Conservation (phyloP, 2,113 vertebrate genomes). For the Columba livia region DNA sequence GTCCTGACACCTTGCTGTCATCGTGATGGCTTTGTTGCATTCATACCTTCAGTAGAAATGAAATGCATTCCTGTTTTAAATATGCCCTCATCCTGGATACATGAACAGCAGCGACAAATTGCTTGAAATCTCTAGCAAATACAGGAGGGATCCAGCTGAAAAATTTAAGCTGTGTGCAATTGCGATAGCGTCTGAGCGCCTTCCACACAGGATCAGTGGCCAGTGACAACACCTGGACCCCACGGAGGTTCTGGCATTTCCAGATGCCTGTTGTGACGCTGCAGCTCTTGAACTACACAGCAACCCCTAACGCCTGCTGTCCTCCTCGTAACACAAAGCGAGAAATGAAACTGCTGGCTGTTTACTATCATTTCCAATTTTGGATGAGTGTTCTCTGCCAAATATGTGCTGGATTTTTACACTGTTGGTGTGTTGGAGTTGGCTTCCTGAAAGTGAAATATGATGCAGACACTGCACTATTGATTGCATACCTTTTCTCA, state of each 20-base stretch:
- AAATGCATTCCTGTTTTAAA: neutral
- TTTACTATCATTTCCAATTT: neutral
- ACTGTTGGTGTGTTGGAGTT: neutral
- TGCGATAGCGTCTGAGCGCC: neutral
- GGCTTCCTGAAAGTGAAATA: neutral
- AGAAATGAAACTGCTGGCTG: neutral
- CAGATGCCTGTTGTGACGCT: fast-evolving
- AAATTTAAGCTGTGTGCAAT: neutral
- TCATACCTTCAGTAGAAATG: neutral
- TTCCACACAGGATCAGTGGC: neutral
- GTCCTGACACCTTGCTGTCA: neutral
- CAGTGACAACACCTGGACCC: neutral
- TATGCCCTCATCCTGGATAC: neutral
- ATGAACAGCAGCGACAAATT: neutral
- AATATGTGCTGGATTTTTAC: neutral
- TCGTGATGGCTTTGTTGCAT: neutral
- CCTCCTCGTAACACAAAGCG: fast-evolving
- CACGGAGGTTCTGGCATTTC: neutral
- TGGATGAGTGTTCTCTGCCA: neutral
- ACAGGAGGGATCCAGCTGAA: neutral
- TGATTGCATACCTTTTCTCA: neutral
- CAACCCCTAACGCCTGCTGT: neutral
- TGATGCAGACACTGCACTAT: neutral
- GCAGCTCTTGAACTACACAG: neutral
- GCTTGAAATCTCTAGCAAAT: neutral